Base-by-base conservation (phyloP, 2,113 vertebrate species). In the Notarius quadriscutis region DNA sequence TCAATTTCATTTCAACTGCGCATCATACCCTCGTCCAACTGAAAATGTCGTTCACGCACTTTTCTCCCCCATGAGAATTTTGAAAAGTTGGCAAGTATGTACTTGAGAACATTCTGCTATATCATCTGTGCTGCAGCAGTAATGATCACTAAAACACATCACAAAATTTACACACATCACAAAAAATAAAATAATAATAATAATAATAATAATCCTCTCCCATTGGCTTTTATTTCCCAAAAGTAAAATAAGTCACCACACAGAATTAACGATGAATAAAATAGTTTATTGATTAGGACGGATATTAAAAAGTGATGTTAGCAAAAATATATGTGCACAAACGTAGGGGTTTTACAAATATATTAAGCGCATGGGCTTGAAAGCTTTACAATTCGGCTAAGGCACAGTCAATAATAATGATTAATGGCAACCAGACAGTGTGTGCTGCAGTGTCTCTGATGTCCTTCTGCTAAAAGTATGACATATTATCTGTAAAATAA, bases 401-500 rank as follows among this genome's bases (percentile, higher is more conserved):
- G 91, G 91, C 91, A 91, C 86, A 91, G 89, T 89, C 83, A 86
- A 67, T 81, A 84, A 86, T 88, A 92, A 91, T 90, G 88, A 90
- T 90, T 92, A 91, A 93, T 91, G 90, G 92, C 90, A 93, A 93
- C 91, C 92, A 87, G 89, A 87, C 90, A 91, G 91, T 90, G 93
- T 89, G 91, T 88, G 74, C 69, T 84, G 86, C 86, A 90, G 93
- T 88, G 90, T 94, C 92, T 92, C 34, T 90, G 93, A 65, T 81
- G 88, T 93, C 92, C 93, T 90, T 94, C 93, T 92, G 94, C 93
- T 95, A 95, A 95, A 95, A 95, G 94, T 92, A 95, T 90, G 94
- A 95, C 93, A 94, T 92, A 92, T 95, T 95, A 95, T 94, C 94
- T 95, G 94, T 84, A 90, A 95, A 94, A 94, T 84, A 90, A 94